Percentiles rank a stretch among this genome's conserved stretches.
These are phyloP conservation scores for Anthopleura sola DNA, from an alignment of 64 coral and sea anemone species.

Conservation along the genomic window DNA sequence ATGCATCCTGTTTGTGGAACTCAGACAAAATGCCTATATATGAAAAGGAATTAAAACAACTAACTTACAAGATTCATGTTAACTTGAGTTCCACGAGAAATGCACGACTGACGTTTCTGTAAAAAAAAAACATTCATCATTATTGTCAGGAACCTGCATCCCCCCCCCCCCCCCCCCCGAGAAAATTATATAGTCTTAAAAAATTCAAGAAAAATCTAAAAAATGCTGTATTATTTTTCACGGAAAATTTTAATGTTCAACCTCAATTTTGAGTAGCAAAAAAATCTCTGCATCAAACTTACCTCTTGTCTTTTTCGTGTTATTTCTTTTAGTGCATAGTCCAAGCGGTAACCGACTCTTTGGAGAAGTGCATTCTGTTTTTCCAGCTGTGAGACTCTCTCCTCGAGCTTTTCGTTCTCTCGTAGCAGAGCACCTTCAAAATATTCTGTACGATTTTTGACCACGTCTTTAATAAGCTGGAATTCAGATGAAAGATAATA, in stretches of 20 bases:
- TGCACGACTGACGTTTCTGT: neutral
- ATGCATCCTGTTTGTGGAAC: too few relatives aligned
- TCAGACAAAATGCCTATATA: neutral
- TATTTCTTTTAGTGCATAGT: neutral
- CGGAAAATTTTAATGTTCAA: too few relatives aligned
- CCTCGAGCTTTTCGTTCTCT: slow-evolving; percentile 30
- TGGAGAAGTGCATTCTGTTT: slow-evolving; percentile 29
- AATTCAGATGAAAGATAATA: neutral
- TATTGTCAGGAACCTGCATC: too few relatives aligned
- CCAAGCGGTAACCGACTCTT: neutral
- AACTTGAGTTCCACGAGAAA: slow-evolving; percentile 3
- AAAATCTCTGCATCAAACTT: too few relatives aligned
- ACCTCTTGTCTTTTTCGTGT: neutral
- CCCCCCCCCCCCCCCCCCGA: too few relatives aligned
- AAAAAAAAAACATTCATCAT: neutral
- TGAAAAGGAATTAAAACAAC: neutral
- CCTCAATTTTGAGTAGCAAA: too few relatives aligned
- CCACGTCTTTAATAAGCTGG: slow-evolving; percentile 53
- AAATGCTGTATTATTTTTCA: too few relatives aligned
- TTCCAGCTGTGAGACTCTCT: slow-evolving; percentile 30
- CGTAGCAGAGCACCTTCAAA: slow-evolving; percentile 34
- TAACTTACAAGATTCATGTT: slow-evolving; percentile 4
- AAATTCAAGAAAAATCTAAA: too few relatives aligned
- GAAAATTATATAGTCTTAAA: too few relatives aligned
- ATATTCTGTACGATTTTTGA: slow-evolving; percentile 19